Conservation (phyloP, 1,140 invertebrate species). For the Zaprionus taronus region DNA sequence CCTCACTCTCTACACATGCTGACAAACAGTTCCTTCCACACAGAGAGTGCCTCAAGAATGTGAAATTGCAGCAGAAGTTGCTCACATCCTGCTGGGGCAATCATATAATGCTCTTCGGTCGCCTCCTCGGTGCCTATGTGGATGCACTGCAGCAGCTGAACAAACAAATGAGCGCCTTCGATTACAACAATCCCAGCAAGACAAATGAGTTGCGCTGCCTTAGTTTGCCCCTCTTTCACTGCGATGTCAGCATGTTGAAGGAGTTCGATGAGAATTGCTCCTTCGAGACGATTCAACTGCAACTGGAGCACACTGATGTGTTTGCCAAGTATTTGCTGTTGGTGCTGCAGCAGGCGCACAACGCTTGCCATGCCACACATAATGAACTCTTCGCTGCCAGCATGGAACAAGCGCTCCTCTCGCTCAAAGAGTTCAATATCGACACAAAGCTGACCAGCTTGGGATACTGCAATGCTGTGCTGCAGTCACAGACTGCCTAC, state of each 20-base stretch:
- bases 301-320: slow-evolving; percentile 46
- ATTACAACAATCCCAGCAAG: slow-evolving; percentile 31
- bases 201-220: background rate
- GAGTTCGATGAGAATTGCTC: slow-evolving; percentile 66
- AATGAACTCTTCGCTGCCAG: slow-evolving; percentile 54
- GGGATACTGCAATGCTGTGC: slow-evolving; percentile 62
- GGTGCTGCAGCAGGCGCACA: slow-evolving; percentile 58
- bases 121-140: slow-evolving; percentile 57
- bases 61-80: slow-evolving; percentile 66
- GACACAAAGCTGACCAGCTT: slow-evolving; percentile 61
- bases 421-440: slow-evolving; percentile 68
- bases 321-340: slow-evolving; percentile 55
- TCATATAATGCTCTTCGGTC: slow-evolving; percentile 64
- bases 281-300: slow-evolving; percentile 48
- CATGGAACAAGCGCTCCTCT: slow-evolving; percentile 56
- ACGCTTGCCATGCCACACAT: slow-evolving; percentile 62
- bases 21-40: background rate
- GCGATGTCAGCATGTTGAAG: slow-evolving; percentile 51
- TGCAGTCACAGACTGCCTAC: slow-evolving; percentile 38
- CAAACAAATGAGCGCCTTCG: slow-evolving; percentile 36
- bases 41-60: slow-evolving; percentile 60
- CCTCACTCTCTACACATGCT: background rate
- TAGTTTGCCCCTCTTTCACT: slow-evolving; percentile 38
- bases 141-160: slow-evolving; percentile 60
- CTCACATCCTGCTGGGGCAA: slow-evolving; percentile 70